phyloP scores from a whole-genome alignment of 2,113 vertebrate genomes.

The Lontra canadensis region DNA sequence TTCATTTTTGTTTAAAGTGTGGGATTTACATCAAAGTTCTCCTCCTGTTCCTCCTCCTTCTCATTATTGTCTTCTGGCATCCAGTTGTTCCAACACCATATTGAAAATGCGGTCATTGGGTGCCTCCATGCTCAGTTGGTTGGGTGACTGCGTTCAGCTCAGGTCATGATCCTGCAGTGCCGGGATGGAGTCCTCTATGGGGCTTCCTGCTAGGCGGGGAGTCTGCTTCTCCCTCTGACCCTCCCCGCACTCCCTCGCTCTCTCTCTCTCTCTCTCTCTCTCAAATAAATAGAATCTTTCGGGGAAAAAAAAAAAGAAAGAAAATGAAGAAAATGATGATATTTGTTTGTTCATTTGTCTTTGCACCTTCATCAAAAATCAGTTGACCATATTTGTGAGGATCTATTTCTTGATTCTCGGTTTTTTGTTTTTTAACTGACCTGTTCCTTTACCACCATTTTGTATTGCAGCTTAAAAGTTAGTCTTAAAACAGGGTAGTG shows the following conservation, averaged over 20 bases:
- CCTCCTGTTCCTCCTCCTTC: not conserved
- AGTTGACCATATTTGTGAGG: not conserved
- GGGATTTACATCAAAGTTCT: not conserved
- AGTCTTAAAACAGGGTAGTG: not conserved
- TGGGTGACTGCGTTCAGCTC: no score
- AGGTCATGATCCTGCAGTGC: no score
- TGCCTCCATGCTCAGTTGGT: no score
- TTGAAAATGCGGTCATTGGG: not conserved
- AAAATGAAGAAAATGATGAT: not conserved
- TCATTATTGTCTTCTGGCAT: not conserved
- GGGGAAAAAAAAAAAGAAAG: no score
- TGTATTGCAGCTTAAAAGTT: not conserved
- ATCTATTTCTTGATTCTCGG: not conserved
- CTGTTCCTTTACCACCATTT: not conserved
- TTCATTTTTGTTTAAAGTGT: not conserved
- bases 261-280: no score
- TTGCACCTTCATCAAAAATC: not conserved
- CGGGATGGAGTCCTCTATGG: no score
- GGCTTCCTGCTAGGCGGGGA: no score
- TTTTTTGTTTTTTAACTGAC: not conserved
- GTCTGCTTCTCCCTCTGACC: no score
- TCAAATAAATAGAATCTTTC: no score
- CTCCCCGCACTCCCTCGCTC: no score
- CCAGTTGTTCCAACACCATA: not conserved
- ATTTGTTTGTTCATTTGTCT: not conserved